A percentile compares a stretch with the other conserved stretches of the same genome.
Conservation (phyloP, 2,888 invertebrate genomes). For the Invenusta paracnida region DNA sequence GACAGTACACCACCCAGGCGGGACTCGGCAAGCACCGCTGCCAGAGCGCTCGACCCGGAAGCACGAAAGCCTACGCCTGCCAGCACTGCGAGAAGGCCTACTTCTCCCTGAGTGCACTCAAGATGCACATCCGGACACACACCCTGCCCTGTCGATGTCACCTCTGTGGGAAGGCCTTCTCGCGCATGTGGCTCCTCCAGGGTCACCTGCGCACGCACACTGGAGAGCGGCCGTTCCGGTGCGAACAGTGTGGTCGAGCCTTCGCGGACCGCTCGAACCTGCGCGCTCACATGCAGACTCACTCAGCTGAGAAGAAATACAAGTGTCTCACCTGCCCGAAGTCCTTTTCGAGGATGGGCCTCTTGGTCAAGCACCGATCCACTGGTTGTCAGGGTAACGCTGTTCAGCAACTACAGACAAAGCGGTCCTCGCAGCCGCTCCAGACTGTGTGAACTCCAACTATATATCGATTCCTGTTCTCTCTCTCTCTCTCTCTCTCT, state of each 20-base stretch:
- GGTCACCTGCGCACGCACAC: conserved; percentile 96
- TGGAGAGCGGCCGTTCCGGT: conserved; percentile 76
- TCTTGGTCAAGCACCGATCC: conserved; percentile 64
- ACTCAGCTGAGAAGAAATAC: conserved; percentile 41
- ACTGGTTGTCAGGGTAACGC: too few relatives aligned
- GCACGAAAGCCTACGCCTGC: conserved; percentile 65
- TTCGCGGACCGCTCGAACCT: conserved; percentile 45
- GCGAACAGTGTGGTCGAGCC: conserved; percentile 44
- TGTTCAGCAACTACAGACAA: neutral
- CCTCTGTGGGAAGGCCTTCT: conserved; percentile 92
- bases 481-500: too few relatives aligned
- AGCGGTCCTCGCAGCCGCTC: neutral
- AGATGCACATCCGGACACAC: conserved; percentile 97
- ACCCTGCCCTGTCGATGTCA: conserved; percentile 93
- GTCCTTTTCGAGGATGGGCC: conserved; percentile 44
- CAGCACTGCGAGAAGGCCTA: conserved; percentile 93
- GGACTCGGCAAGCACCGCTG: conserved; percentile 37
- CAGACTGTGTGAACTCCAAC: too few relatives aligned
- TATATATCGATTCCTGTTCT: too few relatives aligned
- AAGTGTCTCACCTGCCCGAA: conserved; percentile 41
- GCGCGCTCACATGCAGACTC: conserved; percentile 45
- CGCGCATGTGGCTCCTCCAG: conserved; percentile 89
- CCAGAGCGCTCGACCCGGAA: conserved; percentile 30
- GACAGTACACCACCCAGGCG: conserved; percentile 36
- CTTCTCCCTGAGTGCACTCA: conserved; percentile 85